Evolutionary conservation across 2,888 invertebrate species (phyloP), one percentile per base, ranked within the genome.

Genomic region (Thecophora atra): DNA sequence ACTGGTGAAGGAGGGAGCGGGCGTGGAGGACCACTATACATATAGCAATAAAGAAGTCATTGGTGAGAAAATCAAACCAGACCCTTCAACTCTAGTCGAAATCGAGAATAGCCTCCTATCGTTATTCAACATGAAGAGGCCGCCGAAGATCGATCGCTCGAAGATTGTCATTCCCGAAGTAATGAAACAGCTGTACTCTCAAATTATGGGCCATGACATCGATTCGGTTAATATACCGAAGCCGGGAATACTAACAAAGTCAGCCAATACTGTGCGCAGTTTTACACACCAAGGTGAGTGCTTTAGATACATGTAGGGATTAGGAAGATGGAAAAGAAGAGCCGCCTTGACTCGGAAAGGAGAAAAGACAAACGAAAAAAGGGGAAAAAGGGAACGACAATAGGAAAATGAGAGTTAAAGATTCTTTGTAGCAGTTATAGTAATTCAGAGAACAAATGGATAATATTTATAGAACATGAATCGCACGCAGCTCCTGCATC

Each of bases 191-290:
- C 88, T 97, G 76, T 96, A 96, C 88, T 87, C 89, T 75, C 88
- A 88, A 79, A 91, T 92, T 78, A 90, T 89, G 86, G 90, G 89
- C 80, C 89, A 88, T 82, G 90, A 88, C 80, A 89, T 89, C 78
- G 91, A 91, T 80, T 91, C 91, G 75, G 88, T 90, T 65, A 88
- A 89, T 80, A 74, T 93, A 79, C 90, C 91, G 84, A 91, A 89
- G 80, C 90, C 90, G 73, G 92, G 92, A 76, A 87, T 91, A 79
- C 88, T 90, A 82, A 91, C 93, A 76, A 90, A 92, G 81, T 91
- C 91, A 78, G 94, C 95, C 78, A 95, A 96, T 87, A 95, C 95
- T 72, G 93, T 94, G 76, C 89, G 95, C 84, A 93, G 94, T 86
- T 95, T 93, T 88, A 90, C 91, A 82, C 95, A 95, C 88, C 88